These are phyloP conservation scores for Strongylocentrotus purpuratus DNA, from an alignment of 35 echinoderm and acorn worm genomes.

Conservation along the genomic window DNA sequence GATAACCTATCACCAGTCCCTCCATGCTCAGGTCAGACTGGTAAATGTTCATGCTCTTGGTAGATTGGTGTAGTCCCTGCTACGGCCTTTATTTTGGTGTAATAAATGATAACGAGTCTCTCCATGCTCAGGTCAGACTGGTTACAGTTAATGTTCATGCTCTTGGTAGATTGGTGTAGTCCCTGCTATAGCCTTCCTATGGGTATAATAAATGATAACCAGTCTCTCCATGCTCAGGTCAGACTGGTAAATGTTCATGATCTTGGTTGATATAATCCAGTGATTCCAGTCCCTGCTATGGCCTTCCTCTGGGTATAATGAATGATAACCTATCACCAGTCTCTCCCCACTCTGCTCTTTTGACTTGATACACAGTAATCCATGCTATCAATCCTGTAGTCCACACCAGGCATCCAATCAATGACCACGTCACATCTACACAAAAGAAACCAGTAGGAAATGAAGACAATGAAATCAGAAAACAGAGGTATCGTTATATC, in stretches of 20 bases:
- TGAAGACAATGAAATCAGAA: background rate
- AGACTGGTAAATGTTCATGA: constrained; percentile 32
- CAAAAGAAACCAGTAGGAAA: background rate
- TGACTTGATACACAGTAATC: constrained; percentile 90
- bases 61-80: background rate
- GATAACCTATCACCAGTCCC: background rate
- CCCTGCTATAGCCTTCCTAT: too few species aligned
- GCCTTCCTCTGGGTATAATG: constrained; percentile 89
- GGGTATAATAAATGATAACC: background rate
- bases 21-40: background rate
- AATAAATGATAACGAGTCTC: constrained; percentile 79
- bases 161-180: too few species aligned
- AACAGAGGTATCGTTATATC: too few species aligned
- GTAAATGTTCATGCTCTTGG: constrained; percentile 3
- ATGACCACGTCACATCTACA: constrained; percentile 82
- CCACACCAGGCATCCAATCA: constrained; percentile 84
- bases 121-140: constrained; percentile 68
- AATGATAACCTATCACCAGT: constrained; percentile 89
- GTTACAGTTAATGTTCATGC: too few species aligned
- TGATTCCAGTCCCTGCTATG: constrained; percentile 28
- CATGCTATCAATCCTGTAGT: constrained; percentile 76
- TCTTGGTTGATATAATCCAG: background rate
- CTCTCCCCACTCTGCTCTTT: constrained; percentile 87
- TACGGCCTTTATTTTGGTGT: constrained; percentile 84
- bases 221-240: background rate